Base-by-base conservation (phyloP, 2,797 vertebrate genomes). In the Propithecus perrieri region DNA sequence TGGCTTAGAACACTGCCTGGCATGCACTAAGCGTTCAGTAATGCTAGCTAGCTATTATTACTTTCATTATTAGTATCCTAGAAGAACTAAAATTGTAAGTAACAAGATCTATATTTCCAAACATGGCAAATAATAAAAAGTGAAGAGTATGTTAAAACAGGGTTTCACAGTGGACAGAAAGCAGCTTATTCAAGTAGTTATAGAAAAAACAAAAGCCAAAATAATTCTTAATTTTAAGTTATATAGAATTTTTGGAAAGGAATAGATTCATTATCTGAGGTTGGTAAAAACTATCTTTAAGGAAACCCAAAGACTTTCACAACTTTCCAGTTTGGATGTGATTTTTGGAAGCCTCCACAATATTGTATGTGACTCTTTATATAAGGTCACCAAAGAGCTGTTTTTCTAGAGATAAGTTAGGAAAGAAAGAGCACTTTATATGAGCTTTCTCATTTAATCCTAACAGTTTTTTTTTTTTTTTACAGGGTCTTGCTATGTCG, bases 121-220 rank as follows among this genome's bases (percentile, higher is more conserved):
- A 87, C 38, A 71, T 35, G 53, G 18, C 50, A 87, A 76, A 71
- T 48, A 86, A 61, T 55, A 83, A 80, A 67, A 96, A 85, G 75
- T 38, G 15, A 88, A 93, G 67, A 74, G 15, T 75, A 79, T 55
- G 61, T 55, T 74, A 85, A 91, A 71, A 91, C 7, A 85, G n/a
- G 26, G 11, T 18, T 91, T 79, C 50, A 91, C 17, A 59, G 43
- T 38, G 33, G 6, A 72, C 46, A 91, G 53, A 87, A 91, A 78
- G 26, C 84, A 63, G 33, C 1, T n/a, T n/a, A 28, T 4, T 41
- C 15, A 38, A 74, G 7, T 33, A 5, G 57, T 57, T 81, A 86
- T 33, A 76, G 22, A 28, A 88, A 86, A 95, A 46, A 12, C 26
- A 79, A 94, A 95, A 63, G 22, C n/a, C 90, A 71, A 83, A 87